Base-by-base conservation (phyloP, 2,888 invertebrate genomes). In the Drosophila maculinotata region DNA sequence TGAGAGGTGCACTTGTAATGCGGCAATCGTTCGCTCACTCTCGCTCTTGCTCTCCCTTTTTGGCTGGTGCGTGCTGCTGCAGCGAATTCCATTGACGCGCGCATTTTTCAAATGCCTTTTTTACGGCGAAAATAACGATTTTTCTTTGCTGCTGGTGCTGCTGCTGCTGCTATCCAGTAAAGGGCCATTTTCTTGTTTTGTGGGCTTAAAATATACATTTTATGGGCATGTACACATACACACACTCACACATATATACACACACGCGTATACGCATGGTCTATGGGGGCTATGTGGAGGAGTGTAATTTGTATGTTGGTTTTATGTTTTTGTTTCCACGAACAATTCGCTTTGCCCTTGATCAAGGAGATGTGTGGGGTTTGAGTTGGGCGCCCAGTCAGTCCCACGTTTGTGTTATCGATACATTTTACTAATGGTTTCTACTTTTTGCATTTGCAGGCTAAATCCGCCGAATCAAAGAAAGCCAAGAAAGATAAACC, bases 401-500 rank as follows among this genome's bases (percentile, higher is more conserved):
- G 17, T 33, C 44, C 15, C 20, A 38, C 4, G 1, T 10, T 9
- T n/a, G 31, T 28, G 48, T 51, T 58, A 64, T 53, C 35, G 14
- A 59, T 59, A 63, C 30, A 35, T 47, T 28, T 56, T 17, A 35
- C 54, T 78, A 5, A 66, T 44, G 38, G n/a, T 45, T 10, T 23
- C 14, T 35, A 45, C n/a, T n/a, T 39, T 53, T 47, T 41, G 14
- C 14, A 2, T 54, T 85, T 82, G 6, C 63, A 91, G 91, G 89
- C 89, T 57, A 92, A 92, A 90, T 86, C 88, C 74, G 82, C 90
- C 79, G 91, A 91, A 81, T 81, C 90, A 88, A 92, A 92, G 87
- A 92, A 92, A 87, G 88, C 90, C 66, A 92, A 91, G 87, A 92
- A 91, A 85, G 91, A 86, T 60, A 89, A 87, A 69, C 79, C 87